These are phyloP conservation scores for Chrosomus eos DNA, from an alignment of 2,797 vertebrate species.

Conservation along the genomic window DNA sequence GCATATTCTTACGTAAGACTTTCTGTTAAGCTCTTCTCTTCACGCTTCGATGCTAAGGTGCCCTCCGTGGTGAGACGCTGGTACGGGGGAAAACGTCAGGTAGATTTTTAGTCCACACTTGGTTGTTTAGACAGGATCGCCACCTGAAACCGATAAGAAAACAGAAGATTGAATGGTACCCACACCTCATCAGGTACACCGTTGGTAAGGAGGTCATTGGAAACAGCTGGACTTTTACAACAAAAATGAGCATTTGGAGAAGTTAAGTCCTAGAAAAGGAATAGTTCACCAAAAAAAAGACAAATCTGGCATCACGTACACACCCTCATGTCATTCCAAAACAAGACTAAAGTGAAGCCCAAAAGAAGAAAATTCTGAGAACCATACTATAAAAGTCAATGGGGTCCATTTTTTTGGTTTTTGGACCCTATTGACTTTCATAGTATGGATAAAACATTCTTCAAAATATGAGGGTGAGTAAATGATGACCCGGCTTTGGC, in stretches of 20 bases:
- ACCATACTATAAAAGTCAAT: background rate
- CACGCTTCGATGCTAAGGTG: conserved; percentile 27
- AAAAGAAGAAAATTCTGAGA: background rate
- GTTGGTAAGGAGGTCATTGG: conserved; percentile 26
- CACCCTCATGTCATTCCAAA: background rate
- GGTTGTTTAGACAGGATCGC: conserved; percentile 50
- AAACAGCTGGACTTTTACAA: conserved; percentile 34
- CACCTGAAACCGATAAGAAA: conserved; percentile 38
- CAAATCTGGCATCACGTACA: background rate
- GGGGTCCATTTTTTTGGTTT: background rate
- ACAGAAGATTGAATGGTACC: conserved; percentile 38
- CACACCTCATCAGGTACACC: conserved; percentile 59
- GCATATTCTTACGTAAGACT: conserved; percentile 63
- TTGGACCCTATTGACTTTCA: background rate
- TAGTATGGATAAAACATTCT: background rate
- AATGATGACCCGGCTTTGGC: background rate
- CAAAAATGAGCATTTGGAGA: background rate
- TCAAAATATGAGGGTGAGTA: background rate
- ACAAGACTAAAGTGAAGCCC: background rate
- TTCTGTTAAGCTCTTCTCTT: conserved; percentile 52
- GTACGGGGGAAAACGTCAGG: conserved; percentile 49
- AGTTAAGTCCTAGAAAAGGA: conserved; percentile 6
- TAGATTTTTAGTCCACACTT: conserved; percentile 52
- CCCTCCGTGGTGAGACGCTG: conserved; percentile 48
- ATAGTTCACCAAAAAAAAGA: background rate